Conservation (phyloP, 2,888 invertebrate species). For the Fragum sueziense region DNA sequence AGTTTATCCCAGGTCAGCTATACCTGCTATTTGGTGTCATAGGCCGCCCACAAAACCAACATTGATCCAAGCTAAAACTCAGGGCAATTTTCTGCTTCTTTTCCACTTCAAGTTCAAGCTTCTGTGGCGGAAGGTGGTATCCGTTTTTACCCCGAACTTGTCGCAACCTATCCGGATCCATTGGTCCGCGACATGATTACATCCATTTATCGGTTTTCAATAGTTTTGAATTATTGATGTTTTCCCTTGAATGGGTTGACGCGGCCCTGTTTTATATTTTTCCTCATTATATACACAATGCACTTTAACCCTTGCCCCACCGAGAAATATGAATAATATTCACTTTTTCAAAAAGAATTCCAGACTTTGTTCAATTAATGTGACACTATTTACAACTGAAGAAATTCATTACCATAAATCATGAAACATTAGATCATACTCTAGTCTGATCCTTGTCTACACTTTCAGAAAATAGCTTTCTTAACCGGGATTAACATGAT, state of each 20-base stretch:
- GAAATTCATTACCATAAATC: too few species aligned
- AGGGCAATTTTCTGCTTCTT: conserved; percentile 67
- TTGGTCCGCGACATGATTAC: conserved; percentile 20
- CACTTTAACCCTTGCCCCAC: too few species aligned
- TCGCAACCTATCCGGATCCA: conserved; percentile 47
- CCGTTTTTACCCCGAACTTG: conserved; percentile 56
- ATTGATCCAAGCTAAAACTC: conserved; percentile 74
- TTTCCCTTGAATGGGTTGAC: neutral
- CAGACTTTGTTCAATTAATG: too few species aligned
- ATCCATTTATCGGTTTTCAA: conserved; percentile 14
- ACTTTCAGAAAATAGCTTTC: too few species aligned
- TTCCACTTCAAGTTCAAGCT: conserved; percentile 54
- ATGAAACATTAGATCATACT: too few species aligned
- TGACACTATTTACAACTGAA: too few species aligned
- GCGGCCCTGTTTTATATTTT: conserved; percentile 17
- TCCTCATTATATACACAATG: neutral
- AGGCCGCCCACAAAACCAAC: conserved; percentile 77
- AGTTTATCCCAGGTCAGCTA: neutral
- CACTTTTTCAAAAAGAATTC: too few species aligned
- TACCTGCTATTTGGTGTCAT: conserved; percentile 71
- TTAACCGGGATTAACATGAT: too few species aligned
- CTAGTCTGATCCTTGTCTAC: too few species aligned
- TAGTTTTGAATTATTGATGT: conserved; percentile 18
- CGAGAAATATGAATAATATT: too few species aligned
- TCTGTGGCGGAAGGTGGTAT: conserved; percentile 51